phyloP scores from a whole-genome alignment of 2,113 vertebrate species.

The Pionites leucogaster region DNA sequence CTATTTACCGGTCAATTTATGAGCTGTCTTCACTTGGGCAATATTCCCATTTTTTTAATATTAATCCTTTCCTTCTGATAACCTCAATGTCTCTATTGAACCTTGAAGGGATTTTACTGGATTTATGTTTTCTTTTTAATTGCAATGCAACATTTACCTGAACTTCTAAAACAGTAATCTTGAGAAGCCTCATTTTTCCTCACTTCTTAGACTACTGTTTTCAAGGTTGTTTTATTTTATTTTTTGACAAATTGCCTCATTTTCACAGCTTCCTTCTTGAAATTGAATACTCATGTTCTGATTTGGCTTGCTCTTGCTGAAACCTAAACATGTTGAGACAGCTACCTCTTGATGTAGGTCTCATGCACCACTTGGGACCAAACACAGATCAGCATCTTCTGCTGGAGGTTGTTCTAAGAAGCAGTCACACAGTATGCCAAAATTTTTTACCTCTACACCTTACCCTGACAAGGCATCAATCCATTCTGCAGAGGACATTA shows the following conservation, averaged over 20 bases:
- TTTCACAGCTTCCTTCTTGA: neutral
- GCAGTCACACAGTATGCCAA: neutral
- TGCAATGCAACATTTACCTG: neutral
- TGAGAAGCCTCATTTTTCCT: neutral
- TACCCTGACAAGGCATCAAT: neutral
- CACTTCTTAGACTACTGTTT: neutral
- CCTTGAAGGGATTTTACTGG: neutral
- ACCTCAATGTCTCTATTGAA: neutral
- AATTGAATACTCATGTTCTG: constrained; percentile 32
- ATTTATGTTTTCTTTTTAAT: neutral
- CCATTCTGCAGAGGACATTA: neutral
- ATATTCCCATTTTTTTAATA: neutral
- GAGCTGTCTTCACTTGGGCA: neutral
- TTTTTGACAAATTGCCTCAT: neutral
- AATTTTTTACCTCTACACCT: neutral
- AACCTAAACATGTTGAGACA: neutral
- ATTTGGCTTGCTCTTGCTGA: constrained; percentile 6
- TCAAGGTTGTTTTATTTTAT: neutral
- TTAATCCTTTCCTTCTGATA: neutral
- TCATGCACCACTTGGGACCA: neutral
- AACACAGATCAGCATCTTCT: neutral
- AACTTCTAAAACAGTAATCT: neutral
- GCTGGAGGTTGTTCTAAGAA: neutral
- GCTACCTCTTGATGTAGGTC: neutral
- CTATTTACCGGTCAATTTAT: neutral